Evolutionary conservation across 2,797 vertebrate genomes (phyloP).

Genomic region (Sebastes taczanowskii): DNA sequence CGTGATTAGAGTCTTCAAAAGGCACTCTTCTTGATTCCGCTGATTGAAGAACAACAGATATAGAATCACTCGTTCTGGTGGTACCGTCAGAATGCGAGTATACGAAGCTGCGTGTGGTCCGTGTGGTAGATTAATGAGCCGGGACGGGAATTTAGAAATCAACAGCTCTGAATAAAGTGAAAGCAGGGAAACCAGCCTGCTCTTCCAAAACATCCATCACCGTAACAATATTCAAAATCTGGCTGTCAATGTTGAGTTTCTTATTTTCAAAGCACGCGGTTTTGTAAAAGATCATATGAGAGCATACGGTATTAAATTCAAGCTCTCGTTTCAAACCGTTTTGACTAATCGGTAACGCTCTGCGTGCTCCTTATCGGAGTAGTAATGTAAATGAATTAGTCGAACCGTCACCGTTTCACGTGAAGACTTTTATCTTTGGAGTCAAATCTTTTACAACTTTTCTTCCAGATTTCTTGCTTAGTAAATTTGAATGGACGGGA

Average conservation of each 20-base stretch:
- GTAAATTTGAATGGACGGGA: background rate
- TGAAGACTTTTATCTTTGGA: background rate
- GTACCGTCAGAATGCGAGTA: background rate
- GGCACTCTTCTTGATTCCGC: slow-evolving; percentile 44
- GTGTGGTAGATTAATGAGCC: background rate
- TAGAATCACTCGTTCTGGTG: background rate
- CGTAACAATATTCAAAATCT: background rate
- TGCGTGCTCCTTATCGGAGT: background rate
- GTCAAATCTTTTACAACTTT: background rate
- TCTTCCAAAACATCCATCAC: background rate
- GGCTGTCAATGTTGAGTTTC: background rate
- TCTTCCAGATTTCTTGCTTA: background rate
- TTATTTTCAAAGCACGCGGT: background rate
- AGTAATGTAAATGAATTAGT: background rate
- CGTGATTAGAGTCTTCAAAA: slow-evolving; percentile 46
- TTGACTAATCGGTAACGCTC: background rate
- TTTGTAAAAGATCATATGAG: background rate
- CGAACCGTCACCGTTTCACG: too few relatives aligned
- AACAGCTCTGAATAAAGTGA: background rate
- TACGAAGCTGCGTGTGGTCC: background rate
- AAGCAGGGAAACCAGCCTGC: background rate
- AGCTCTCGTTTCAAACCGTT: background rate
- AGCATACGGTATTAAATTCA: background rate
- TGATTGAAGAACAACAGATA: slow-evolving; percentile 30
- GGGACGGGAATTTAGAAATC: background rate